Percentiles rank a stretch among this genome's conserved stretches.
Conservation (phyloP, 2,797 vertebrate species). For the Chelon auratus region DNA sequence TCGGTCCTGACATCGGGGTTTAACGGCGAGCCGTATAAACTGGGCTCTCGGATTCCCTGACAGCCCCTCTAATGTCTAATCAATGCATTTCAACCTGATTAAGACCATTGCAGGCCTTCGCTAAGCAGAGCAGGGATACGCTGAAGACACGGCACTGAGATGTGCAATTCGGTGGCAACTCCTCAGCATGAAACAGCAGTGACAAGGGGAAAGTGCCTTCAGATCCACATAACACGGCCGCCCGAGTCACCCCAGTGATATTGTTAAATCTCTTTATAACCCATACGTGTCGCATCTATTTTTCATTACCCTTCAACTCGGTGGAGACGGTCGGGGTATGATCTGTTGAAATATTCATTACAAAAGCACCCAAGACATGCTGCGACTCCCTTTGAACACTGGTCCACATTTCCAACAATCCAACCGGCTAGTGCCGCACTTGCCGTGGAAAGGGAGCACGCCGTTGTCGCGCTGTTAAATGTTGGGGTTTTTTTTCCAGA, state of each 20-base stretch:
- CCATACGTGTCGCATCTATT: constrained; percentile 67
- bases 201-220: constrained; percentile 25
- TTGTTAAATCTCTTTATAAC: constrained; percentile 62
- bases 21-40: constrained; percentile 14
- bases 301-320: constrained; percentile 70
- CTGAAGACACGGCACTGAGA: constrained; percentile 17
- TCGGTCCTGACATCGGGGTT: constrained; percentile 24
- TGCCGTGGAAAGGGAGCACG: neutral
- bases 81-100: constrained; percentile 66
- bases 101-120: constrained; percentile 29
- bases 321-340: constrained; percentile 57
- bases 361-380: constrained; percentile 63
- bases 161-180: constrained; percentile 4
- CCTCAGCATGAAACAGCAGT: neutral
- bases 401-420: constrained; percentile 32
- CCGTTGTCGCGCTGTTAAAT: constrained; percentile 9
- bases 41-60: constrained; percentile 28
- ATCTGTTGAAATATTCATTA: constrained; percentile 81
- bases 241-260: constrained; percentile 38
- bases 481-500: neutral
- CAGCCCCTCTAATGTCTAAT: constrained; percentile 56
- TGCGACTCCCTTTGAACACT: constrained; percentile 55
- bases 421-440: constrained; percentile 3
- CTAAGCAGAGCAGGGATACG: neutral
- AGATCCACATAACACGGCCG: constrained; percentile 10